phyloP scores from a whole-genome alignment of 2,797 vertebrate genomes.

The Gobionotothen gibberifrons region DNA sequence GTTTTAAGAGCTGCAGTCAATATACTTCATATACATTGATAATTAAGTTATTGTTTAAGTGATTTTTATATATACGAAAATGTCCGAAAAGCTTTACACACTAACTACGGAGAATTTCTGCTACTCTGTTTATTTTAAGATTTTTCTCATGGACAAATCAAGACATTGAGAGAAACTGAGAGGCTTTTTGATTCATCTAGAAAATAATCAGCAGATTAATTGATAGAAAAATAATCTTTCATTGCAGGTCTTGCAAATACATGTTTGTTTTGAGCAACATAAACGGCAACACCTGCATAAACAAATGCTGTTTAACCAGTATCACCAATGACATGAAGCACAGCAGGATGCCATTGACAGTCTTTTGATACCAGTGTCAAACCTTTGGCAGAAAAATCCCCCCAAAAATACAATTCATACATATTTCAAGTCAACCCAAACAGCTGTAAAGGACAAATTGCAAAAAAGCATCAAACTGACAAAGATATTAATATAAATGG shows the following conservation, averaged over 20 bases:
- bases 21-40: too few species aligned
- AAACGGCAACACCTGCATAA: neutral
- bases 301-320: neutral
- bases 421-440: constrained; percentile 4
- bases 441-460: neutral
- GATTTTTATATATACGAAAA: too few species aligned
- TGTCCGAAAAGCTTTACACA: too few species aligned
- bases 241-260: neutral
- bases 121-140: too few species aligned
- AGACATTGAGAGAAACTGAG: too few species aligned
- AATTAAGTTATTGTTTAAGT: too few species aligned
- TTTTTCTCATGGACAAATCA: too few species aligned
- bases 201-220: too few species aligned
- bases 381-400: too few species aligned
- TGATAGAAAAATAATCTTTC: neutral
- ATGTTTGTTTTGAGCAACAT: neutral
- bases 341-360: neutral
- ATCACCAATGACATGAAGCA: neutral
- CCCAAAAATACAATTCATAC: neutral
- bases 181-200: too few species aligned
- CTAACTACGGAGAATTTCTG: too few species aligned
- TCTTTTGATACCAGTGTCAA: neutral
- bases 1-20: too few species aligned
- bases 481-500: neutral
- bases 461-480: neutral